Percentiles rank a stretch among this genome's conserved stretches.
Conservation (phyloP, 2,888 invertebrate species). For the Drosophila differens region DNA sequence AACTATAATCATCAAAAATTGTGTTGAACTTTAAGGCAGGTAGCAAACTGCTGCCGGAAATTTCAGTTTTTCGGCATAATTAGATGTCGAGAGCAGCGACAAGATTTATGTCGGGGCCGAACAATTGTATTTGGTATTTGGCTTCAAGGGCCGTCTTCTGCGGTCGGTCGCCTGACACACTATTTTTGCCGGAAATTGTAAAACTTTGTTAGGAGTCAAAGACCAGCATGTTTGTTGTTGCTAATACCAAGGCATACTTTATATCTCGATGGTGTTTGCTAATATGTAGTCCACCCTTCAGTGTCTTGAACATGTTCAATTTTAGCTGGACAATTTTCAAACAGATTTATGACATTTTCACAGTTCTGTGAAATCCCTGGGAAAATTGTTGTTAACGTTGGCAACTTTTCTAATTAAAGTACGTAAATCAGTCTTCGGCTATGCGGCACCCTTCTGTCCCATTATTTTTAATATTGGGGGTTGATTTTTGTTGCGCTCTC, state of each 20-base stretch:
- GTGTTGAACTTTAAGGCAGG: conserved; percentile 38
- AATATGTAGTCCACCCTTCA: neutral
- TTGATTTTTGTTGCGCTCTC: conserved; percentile 21
- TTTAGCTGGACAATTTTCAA: conserved; percentile 28
- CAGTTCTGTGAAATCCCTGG: conserved; percentile 21
- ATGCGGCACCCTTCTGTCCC: neutral
- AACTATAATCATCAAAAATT: conserved; percentile 52
- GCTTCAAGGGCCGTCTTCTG: conserved; percentile 42
- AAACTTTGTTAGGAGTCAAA: conserved; percentile 37
- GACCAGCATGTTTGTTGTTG: neutral
- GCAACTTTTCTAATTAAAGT: conserved; percentile 49
- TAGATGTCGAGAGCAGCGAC: conserved; percentile 38
- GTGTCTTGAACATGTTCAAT: conserved; percentile 5
- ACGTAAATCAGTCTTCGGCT: conserved; percentile 47
- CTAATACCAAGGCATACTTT: neutral
- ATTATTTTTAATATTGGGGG: conserved; percentile 15
- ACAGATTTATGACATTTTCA: conserved; percentile 42
- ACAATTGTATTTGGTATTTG: conserved; percentile 13
- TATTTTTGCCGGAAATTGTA: conserved; percentile 46
- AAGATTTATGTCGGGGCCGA: conserved; percentile 47
- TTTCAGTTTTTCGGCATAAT: conserved; percentile 57
- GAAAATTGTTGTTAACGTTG: conserved; percentile 7
- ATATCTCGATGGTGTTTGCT: neutral
- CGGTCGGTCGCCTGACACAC: conserved; percentile 47
- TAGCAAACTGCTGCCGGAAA: conserved; percentile 47